Base-by-base conservation (phyloP, 2,113 vertebrate genomes). In the Myrmecophaga tridactyla region DNA sequence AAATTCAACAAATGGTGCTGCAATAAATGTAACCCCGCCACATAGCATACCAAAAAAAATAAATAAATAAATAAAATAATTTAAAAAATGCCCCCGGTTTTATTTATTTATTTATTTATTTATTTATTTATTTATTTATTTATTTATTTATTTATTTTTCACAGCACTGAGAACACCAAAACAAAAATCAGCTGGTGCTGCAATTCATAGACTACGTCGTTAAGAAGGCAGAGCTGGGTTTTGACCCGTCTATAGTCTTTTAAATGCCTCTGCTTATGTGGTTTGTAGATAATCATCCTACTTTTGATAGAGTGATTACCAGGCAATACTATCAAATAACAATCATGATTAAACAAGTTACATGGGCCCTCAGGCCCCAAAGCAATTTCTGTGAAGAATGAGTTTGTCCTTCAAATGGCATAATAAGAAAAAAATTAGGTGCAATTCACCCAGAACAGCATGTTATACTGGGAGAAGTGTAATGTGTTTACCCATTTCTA, bases 241-340 rank as follows among this genome's bases (percentile, higher is more conserved):
- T 98, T 96, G 92, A 96, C 97, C 95, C 96, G 62, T 96, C 84
- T 92, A 67, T 83, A 95, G 51, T 80, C 60, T 97, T 95, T 95
- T 97, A 97, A 96, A 97, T 88, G 89, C 95, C 95, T 96, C 94
- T 95, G 84, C 58, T 96, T 97, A 97, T 97, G 36, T 73, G 96
- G 95, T 92, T 98, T 94, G 77, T 89, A 96, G 93, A 93, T 97
- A 97, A 98, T 97, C 93, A 97, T 82, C 73, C 70, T 95, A 86
- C 94, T 97, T 98, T 98, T 98, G 98, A 98, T 97, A 98, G 97
- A 98, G 95, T 96, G 97, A 98, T 98, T 98, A 98, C 84, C 96
- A 98, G 96, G 96, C 97, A 98, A 98, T 92, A 60, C 76, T 96
- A 98, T 98, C 96, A 98, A 98, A 97, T 97, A 98, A 96, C 94